A percentile compares a stretch with the other conserved stretches of the same genome.
phyloP scores from a whole-genome alignment of 1,140 invertebrate species.

The Sipha flava region DNA sequence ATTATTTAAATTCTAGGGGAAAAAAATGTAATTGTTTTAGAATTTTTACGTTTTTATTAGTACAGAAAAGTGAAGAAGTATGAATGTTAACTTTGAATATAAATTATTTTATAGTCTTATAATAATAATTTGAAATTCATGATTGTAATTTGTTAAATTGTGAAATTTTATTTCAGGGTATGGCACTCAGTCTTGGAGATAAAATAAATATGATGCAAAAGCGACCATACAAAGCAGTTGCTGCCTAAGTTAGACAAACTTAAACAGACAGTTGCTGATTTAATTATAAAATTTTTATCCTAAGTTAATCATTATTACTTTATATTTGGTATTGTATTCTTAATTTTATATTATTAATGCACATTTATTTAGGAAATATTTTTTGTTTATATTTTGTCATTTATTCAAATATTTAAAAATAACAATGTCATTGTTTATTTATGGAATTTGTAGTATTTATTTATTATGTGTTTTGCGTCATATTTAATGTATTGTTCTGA shows the following conservation, averaged over 20 bases:
- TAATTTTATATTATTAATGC: background rate
- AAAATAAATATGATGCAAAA: slow-evolving; percentile 93
- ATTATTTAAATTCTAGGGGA: no score
- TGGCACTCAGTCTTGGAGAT: slow-evolving; percentile 92
- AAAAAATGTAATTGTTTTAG: no score
- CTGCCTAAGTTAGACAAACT: slow-evolving; percentile 8
- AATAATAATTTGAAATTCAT: no score
- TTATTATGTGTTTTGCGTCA: background rate
- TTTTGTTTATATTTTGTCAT: slow-evolving; percentile 5
- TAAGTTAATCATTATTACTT: background rate
- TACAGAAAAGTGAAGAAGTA: no score
- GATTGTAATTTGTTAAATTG: background rate
- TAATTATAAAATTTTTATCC: background rate
- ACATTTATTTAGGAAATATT: slow-evolving; percentile 2
- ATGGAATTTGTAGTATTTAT: background rate
- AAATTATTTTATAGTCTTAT: no score
- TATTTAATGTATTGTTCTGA: background rate
- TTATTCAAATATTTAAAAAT: background rate
- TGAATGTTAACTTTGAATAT: no score
- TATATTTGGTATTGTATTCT: background rate
- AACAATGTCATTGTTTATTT: slow-evolving; percentile 2
- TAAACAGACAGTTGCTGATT: no score
- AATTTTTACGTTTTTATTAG: no score
- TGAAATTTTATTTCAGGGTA: slow-evolving; percentile 61
- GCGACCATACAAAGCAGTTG: slow-evolving; percentile 39